Conservation (phyloP, 2,888 invertebrate species). For the Lasioglossum leucozonium region DNA sequence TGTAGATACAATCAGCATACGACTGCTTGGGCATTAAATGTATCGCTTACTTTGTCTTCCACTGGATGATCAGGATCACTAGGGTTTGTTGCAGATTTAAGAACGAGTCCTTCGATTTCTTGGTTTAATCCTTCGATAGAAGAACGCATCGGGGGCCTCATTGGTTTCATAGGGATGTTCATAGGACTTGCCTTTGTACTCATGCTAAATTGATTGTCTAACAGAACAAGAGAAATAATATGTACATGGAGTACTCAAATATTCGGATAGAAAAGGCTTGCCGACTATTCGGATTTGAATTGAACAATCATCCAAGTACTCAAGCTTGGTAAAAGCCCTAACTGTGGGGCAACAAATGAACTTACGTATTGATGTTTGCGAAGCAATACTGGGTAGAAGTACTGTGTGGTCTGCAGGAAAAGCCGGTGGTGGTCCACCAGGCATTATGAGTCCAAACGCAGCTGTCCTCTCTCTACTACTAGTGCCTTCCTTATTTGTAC, state of each 20-base stretch:
- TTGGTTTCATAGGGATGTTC: conserved; percentile 86
- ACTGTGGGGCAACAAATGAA: conserved; percentile 23
- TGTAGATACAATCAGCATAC: background rate
- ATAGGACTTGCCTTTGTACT: conserved; percentile 86
- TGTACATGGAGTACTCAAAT: background rate
- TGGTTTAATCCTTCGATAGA: conserved; percentile 95
- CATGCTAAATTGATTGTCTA: conserved; percentile 83
- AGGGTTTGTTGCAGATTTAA: conserved; percentile 84
- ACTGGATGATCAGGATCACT: conserved; percentile 84
- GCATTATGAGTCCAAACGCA: conserved; percentile 84
- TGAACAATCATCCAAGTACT: background rate
- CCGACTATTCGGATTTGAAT: background rate
- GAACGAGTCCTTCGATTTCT: conserved; percentile 93
- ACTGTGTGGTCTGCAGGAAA: conserved; percentile 86
- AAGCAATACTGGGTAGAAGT: conserved; percentile 85
- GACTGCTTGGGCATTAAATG: background rate
- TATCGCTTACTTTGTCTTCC: conserved; percentile 87
- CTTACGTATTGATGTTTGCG: conserved; percentile 85
- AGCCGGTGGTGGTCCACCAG: conserved; percentile 84
- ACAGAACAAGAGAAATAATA: conserved; percentile 40
- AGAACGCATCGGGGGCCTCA: conserved; percentile 90
- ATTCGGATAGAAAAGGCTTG: background rate
- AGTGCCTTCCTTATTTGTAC: conserved; percentile 87
- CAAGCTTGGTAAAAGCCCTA: background rate
- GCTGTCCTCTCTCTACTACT: conserved; percentile 84